Evolutionary conservation across 2,888 invertebrate species (phyloP).

Genomic region (Polymixis lichenea): DNA sequence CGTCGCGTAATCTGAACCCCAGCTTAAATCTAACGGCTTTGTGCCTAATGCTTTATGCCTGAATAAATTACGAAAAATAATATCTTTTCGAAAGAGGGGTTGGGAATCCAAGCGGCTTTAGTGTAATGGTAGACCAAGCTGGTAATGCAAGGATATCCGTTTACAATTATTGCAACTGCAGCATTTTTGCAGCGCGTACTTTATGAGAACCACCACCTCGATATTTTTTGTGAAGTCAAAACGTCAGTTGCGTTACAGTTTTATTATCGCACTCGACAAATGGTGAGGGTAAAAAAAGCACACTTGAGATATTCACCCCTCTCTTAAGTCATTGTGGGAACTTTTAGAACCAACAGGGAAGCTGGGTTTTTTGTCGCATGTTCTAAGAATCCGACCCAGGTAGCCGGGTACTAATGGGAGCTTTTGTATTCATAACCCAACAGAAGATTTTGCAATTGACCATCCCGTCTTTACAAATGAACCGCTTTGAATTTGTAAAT

Average conservation of each 20-base stretch:
- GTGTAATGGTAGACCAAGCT: constrained; percentile 41
- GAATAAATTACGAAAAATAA: constrained; percentile 82
- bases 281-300: constrained; percentile 86
- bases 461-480: constrained; percentile 51
- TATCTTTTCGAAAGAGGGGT: constrained; percentile 70
- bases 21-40: constrained; percentile 86
- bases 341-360: constrained; percentile 81
- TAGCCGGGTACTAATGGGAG: constrained; percentile 79
- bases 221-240: constrained; percentile 65
- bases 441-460: constrained; percentile 69
- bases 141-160: constrained; percentile 54
- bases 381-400: constrained; percentile 85
- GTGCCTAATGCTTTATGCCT: constrained; percentile 83
- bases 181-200: constrained; percentile 15
- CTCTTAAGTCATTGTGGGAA: constrained; percentile 87
- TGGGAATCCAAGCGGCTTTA: constrained; percentile 49
- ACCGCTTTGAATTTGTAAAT: constrained; percentile 49
- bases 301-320: constrained; percentile 87
- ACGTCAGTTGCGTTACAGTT: constrained; percentile 78
- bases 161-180: constrained; percentile 42
- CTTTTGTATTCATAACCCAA: constrained; percentile 77
- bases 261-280: constrained; percentile 86
- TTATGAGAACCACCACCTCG: constrained; percentile 21
- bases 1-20: constrained; percentile 84
- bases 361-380: constrained; percentile 77